phyloP scores from a whole-genome alignment of 2,113 vertebrate genomes.

The Bubo blakistoni region DNA sequence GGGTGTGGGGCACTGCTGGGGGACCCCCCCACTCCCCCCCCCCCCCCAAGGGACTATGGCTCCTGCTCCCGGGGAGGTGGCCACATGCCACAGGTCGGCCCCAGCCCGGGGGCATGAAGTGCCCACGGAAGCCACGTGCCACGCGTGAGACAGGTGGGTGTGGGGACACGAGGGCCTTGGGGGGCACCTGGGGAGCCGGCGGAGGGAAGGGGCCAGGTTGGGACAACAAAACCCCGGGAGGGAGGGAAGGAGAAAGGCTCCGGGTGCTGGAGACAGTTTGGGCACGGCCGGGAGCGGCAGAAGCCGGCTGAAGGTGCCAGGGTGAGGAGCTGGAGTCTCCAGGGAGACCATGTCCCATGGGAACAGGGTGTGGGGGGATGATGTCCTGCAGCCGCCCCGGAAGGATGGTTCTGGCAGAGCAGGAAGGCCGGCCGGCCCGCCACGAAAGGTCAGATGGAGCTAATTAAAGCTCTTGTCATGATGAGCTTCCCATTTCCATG shows the following conservation, averaged over 20 bases:
- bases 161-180: not conserved
- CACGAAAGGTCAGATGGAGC: not conserved
- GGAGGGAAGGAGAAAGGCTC: not conserved
- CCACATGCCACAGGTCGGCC: fast-evolving
- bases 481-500: constrained; percentile 15
- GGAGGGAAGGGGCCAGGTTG: not conserved
- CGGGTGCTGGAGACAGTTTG: not conserved
- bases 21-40: not conserved
- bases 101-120: not conserved
- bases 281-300: not conserved
- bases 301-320: not conserved
- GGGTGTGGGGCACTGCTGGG: not conserved
- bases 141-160: fast-evolving
- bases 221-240: too few species aligned
- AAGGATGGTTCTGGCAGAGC: not conserved
- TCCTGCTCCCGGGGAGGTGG: not conserved
- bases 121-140: fast-evolving
- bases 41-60: not conserved
- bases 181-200: not conserved
- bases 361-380: fast-evolving
- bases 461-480: not conserved
- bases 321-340: not conserved
- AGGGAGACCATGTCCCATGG: not conserved
- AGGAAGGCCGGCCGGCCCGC: not conserved
- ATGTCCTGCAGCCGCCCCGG: not conserved